Evolutionary conservation across 1,140 invertebrate genomes (phyloP), one percentile per base, ranked within the genome.

Genomic region (Pachypsylla venusta): DNA sequence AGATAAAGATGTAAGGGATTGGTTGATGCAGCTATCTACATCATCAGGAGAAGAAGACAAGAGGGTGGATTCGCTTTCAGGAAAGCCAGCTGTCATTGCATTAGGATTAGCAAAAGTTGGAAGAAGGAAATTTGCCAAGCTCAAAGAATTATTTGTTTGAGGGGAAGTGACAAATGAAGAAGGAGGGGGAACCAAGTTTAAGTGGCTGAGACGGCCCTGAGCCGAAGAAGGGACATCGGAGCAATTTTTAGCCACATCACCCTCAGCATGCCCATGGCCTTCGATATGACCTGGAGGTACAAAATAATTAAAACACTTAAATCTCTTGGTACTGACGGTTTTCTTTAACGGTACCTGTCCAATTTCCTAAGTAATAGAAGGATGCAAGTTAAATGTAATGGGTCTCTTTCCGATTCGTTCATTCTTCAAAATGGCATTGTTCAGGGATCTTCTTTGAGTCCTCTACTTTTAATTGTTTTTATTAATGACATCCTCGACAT

Each of bases 381-480:
- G 19, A 35, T 60, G 19, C 53, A 42, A 30, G 54, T 56, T 5
- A 60, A 35, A 55, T 54, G 24, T 22, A 25, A 25, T 16, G 19
- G 30, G n/a, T 7, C 14, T 22, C 7, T 40, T 12, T 60, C 59
- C 16, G 26, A 54, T 2, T 20, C 13, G 3, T 10, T 25, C 27
- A 2, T 5, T 1, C 20, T 42, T 0, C 22, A 56, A 57, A 60
- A 60, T 48, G 59, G 59, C 13, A 25, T 60, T 0, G 24, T 54
- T 20, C 59, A 60, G 22, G 59, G 59, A 19, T 60, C 59, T 14
- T 28, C 26, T 5, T 25, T 60, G n/a, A 60, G 59, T 24, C 16
- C 54, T 24, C 28, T 25, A 12, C 54, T 60, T 5, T 60, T 60
- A 13, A 16, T 25, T n/a, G 26, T 48, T 0, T 27, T 25, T 0